Percentiles rank a stretch among this genome's conserved stretches.
Evolutionary conservation across 2,113 vertebrate species (phyloP).

Genomic region (Colaptes auratus): DNA sequence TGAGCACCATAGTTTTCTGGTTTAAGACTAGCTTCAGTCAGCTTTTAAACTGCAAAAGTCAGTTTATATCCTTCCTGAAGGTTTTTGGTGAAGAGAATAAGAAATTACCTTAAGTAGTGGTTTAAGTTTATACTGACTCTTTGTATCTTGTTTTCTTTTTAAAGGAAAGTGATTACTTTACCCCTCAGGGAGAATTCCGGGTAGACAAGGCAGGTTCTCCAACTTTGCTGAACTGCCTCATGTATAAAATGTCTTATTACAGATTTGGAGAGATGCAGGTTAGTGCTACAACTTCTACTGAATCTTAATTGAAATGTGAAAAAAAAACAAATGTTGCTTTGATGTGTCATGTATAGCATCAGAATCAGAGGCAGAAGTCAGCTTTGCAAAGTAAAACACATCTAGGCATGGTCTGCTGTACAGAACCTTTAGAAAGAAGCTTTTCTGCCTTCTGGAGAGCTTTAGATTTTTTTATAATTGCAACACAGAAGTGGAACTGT

Average conservation of each 20-base stretch:
- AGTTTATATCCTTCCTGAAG: not conserved
- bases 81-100: not conserved
- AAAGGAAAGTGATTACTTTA: conserved; percentile 99
- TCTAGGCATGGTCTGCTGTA: not conserved
- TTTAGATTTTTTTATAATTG: not conserved
- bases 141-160: conserved; percentile 22
- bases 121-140: not conserved
- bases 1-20: not conserved
- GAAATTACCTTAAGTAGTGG: not conserved
- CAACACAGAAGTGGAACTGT: not conserved
- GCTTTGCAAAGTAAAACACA: not conserved
- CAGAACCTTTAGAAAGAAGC: not conserved
- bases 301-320: not conserved
- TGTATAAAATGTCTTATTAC: conserved; percentile 99
- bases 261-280: conserved; percentile 99
- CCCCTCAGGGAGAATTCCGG: conserved; percentile 97
- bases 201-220: conserved; percentile 98
- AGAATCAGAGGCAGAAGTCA: not conserved
- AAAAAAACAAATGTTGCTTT: not conserved
- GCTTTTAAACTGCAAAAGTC: not conserved
- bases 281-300: conserved; percentile 53
- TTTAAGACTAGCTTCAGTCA: not conserved
- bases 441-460: not conserved
- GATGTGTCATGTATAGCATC: not conserved
- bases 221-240: conserved; percentile 97